phyloP scores from a whole-genome alignment of 2,113 vertebrate genomes.

The Glaucomys volans region DNA sequence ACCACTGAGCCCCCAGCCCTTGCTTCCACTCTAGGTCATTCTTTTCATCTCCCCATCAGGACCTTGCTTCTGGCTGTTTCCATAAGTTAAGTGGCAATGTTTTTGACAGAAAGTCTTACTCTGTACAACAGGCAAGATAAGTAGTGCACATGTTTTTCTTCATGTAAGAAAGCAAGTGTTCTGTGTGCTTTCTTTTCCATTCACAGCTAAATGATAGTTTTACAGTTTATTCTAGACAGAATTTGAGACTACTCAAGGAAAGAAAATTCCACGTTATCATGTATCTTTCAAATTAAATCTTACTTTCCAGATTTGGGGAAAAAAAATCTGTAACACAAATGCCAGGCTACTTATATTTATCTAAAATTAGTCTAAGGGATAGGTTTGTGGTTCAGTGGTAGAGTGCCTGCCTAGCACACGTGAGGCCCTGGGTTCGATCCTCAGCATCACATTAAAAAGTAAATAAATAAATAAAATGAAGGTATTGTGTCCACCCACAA shows the following conservation, averaged over 20 bases:
- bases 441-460: no score
- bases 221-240: constrained; percentile 23
- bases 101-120: constrained; percentile 22
- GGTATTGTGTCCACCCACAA: no score
- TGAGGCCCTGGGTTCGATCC: no score
- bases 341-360: not conserved
- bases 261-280: constrained; percentile 3
- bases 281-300: constrained; percentile 60
- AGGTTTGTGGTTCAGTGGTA: no score
- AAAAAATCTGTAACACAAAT: constrained; percentile 35
- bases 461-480: no score
- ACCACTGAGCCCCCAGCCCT: no score
- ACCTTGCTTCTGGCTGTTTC: constrained; percentile 7
- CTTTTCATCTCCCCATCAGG: constrained; percentile 37
- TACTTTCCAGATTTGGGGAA: not conserved
- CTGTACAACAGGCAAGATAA: not conserved
- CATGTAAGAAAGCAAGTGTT: constrained; percentile 36
- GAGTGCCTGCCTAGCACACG: no score
- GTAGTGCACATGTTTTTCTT: not conserved
- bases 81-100: not conserved
- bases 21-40: constrained; percentile 14
- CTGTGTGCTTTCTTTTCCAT: constrained; percentile 43
- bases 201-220: constrained; percentile 53
- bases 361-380: not conserved
- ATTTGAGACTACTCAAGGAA: constrained; percentile 25